Conservation (phyloP, 2,797 vertebrate species). For the Channallabes apus region DNA sequence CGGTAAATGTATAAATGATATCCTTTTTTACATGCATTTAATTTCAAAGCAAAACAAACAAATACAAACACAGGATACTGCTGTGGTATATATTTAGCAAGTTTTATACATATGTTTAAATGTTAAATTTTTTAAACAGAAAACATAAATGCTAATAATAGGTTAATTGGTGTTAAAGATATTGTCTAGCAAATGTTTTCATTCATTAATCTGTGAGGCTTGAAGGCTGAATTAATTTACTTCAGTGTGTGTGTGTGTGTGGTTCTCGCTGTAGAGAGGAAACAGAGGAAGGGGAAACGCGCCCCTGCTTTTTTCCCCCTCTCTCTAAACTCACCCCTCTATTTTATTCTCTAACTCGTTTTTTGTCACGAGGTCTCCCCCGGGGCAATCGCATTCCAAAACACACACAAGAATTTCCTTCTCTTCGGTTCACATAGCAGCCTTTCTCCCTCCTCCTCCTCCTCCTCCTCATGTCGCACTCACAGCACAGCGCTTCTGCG, state of each 20-base stretch:
- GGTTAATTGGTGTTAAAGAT: not conserved
- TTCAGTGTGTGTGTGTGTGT: not conserved
- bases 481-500: constrained; percentile 50
- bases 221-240: not conserved
- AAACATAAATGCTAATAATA: not conserved
- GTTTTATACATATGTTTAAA: not conserved
- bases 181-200: not conserved
- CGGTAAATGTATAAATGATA: not conserved
- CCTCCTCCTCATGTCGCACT: constrained; percentile 56
- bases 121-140: not conserved
- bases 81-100: not conserved
- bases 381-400: constrained; percentile 81
- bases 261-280: constrained; percentile 65
- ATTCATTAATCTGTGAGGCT: not conserved
- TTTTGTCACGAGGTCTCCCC: constrained; percentile 76
- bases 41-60: not conserved
- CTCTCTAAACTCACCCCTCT: constrained; percentile 59
- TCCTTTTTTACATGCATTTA: not conserved
- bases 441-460: constrained; percentile 50
- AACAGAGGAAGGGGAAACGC: constrained; percentile 66
- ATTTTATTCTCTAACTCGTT: constrained; percentile 59
- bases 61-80: not conserved
- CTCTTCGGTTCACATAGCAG: constrained; percentile 72
- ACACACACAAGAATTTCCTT: constrained; percentile 79
- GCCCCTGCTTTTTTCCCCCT: constrained; percentile 47